Evolutionary conservation across 2,797 vertebrate species (phyloP), one percentile per base, ranked within the genome.

Genomic region (Notolepis coatsorum): DNA sequence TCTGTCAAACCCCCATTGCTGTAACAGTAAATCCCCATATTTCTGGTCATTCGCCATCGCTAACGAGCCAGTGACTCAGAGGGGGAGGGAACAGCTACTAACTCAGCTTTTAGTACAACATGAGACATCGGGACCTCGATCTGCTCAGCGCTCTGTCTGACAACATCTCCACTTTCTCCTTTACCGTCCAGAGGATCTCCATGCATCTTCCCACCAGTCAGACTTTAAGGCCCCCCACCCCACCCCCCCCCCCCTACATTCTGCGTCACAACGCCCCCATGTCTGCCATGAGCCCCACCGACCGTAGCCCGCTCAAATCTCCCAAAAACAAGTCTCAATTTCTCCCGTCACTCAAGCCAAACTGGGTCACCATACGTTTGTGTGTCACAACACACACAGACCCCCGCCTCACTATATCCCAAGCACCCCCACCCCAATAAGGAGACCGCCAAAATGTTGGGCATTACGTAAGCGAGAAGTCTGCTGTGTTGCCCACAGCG

Each of bases 391-490:
- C 46, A 12, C 38, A 20, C 24, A 49, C 49, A 43, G n/a, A 61
- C 68, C 64, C 60, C 64, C 7, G 5, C 64, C 23, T 47, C 42
- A 25, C 65, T 43, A 39, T 71, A 53, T 46, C 24, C 58, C 9
- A 0, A 39, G 43, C 51, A 77, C n/a, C 42, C 57, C 52, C 59
- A 17, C 39, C 52, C 13, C 18, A 61, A 46, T 28, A 35, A 69
- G 50, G 71, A 77, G 73, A 39, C 71, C 84, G 86, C 89, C 86
- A 91, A 91, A 91, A 84, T 66, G 37, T 65, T 73, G 21, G 56
- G 48, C 84, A 84, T 92, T 91, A 86, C 84, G 59, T 89, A 92
- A 93, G 80, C 66, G 48, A 68, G 72, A 73, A 76, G 86, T 82
- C 77, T 71, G 72, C 84, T 80, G 75, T 63, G 73, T 68, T 68